These are phyloP conservation scores for Caenorhabditis becei DNA, from an alignment of 2,888 invertebrate genomes.

Conservation along the genomic window DNA sequence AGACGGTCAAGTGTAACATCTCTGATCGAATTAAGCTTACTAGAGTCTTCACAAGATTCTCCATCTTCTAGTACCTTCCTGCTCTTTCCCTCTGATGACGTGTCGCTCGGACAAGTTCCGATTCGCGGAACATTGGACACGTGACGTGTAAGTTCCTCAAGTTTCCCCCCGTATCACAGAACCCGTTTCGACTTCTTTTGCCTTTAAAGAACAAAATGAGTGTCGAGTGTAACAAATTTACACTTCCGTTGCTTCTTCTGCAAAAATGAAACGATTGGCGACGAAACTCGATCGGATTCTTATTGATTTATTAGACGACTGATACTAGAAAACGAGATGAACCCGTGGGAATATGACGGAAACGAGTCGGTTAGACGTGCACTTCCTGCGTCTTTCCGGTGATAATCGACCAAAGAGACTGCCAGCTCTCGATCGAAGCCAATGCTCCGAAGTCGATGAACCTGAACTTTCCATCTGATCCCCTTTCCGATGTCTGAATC, in stretches of 20 bases:
- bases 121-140: slow-evolving; percentile 5
- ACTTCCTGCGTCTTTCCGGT: slow-evolving; percentile 66
- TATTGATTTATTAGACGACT: neutral
- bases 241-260: slow-evolving; percentile 11
- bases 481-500: too few species aligned
- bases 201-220: slow-evolving; percentile 53
- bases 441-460: slow-evolving; percentile 74
- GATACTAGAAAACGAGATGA: neutral
- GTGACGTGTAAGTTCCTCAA: slow-evolving; percentile 25
- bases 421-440: slow-evolving; percentile 76
- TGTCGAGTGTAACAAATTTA: slow-evolving; percentile 14
- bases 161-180: slow-evolving; percentile 29
- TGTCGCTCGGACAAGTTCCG: neutral
- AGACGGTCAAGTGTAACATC: too few species aligned
- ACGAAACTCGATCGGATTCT: slow-evolving; percentile 5
- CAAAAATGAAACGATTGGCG: neutral
- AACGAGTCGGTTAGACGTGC: slow-evolving; percentile 18
- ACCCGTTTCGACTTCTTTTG: slow-evolving; percentile 31
- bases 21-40: too few species aligned
- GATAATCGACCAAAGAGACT: slow-evolving; percentile 74
- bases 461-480: too few species aligned
- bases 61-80: too few species aligned
- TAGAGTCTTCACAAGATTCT: too few species aligned
- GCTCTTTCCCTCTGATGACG: neutral
- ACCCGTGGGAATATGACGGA: neutral